Conservation (phyloP, 2,797 vertebrate species). For the Limnodromus scolopaceus region DNA sequence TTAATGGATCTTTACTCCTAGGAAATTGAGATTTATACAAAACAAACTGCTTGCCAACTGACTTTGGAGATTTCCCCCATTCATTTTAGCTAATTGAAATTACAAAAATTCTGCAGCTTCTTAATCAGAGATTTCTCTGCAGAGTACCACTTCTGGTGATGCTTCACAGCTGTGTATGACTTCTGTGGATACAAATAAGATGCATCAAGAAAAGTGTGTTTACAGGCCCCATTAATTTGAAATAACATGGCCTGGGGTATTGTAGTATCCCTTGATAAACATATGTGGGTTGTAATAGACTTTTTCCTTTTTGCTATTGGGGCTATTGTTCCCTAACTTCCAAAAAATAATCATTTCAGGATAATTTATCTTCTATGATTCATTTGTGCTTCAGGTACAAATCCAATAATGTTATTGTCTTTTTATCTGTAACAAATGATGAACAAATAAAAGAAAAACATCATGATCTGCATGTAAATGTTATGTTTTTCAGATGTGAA, state of each 20-base stretch:
- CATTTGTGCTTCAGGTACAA: neutral
- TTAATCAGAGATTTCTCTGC: neutral
- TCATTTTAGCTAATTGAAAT: neutral
- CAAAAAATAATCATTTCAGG: neutral
- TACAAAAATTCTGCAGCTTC: neutral
- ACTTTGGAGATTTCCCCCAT: neutral
- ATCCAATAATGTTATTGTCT: neutral
- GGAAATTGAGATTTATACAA: neutral
- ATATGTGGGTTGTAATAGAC: neutral
- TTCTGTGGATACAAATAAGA: neutral
- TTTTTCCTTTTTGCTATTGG: neutral
- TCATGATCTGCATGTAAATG: neutral
- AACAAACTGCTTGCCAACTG: neutral
- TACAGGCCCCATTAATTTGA: neutral
- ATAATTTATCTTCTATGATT: neutral
- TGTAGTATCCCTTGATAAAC: neutral
- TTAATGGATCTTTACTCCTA: neutral
- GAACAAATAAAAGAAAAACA: neutral
- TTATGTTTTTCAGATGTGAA: neutral
- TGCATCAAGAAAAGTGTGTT: neutral
- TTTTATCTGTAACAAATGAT: neutral
- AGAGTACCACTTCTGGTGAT: neutral
- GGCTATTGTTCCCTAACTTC: neutral
- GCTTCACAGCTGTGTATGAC: neutral
- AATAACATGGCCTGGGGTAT: neutral